Evolutionary conservation across 2,797 vertebrate genomes (phyloP).

Genomic region (Syndactyla subalaris): DNA sequence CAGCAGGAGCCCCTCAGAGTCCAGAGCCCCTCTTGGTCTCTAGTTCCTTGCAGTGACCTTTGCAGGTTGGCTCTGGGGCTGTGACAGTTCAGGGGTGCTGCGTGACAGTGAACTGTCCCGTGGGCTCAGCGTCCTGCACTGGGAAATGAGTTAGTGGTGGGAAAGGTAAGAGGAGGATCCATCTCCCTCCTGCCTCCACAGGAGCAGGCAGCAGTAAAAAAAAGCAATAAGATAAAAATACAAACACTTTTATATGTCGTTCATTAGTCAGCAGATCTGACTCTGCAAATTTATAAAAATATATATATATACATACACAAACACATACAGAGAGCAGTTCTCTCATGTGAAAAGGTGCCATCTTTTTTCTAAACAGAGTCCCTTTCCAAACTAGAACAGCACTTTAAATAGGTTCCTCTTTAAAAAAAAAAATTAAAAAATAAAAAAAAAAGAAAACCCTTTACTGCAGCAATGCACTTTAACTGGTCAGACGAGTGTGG

Average conservation of each 20-base stretch:
- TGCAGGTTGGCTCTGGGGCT: neutral
- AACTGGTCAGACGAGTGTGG: constrained; percentile 53
- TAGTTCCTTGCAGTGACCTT: neutral
- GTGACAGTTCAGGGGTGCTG: neutral
- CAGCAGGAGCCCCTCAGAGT: neutral
- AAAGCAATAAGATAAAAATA: constrained; percentile 43
- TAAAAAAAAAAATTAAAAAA: neutral
- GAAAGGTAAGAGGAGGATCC: neutral
- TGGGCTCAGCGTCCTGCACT: neutral
- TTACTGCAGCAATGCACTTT: constrained; percentile 80
- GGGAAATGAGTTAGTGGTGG: neutral
- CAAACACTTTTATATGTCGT: constrained; percentile 20
- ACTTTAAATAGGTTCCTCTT: constrained; percentile 67
- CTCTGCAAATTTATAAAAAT: constrained; percentile 14
- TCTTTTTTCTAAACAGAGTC: constrained; percentile 47
- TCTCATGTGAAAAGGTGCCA: constrained; percentile 59
- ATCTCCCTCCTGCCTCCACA: neutral
- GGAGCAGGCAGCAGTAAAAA: constrained; percentile 5
- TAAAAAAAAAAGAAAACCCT: neutral
- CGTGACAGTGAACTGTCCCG: accelerated
- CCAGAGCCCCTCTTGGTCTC: neutral
- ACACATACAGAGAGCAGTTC: neutral
- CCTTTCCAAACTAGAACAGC: constrained; percentile 70
- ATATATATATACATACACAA: neutral
- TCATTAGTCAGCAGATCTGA: constrained; percentile 33